Evolutionary conservation across 1,140 invertebrate species (phyloP), one percentile per base, ranked within the genome.

Genomic region (Drosophila navojoa): DNA sequence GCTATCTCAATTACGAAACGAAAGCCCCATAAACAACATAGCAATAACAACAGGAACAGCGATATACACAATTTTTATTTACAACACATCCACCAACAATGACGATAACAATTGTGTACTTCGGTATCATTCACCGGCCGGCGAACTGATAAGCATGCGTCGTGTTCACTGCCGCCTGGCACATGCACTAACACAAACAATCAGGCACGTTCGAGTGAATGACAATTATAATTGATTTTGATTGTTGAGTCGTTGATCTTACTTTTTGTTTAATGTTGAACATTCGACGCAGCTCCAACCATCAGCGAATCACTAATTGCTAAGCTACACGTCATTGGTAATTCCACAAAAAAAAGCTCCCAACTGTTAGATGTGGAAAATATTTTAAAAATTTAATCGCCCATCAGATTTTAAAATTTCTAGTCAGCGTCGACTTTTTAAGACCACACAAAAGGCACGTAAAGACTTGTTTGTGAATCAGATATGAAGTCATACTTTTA

Each of bases 141-240:
- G 84, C 67, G 63, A 76, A 64, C 67, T 79, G 85, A 89, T 90
- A 89, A 84, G 79, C 79, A 71, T 59, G 67, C 77, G 59, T 27
- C 61, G 50, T 40, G 44, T 3, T 50, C 55, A 13, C 19, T 42
- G 11, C 13, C 9, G 13, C 27, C 19, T n/a, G 16, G 40, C 40
- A 60, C 15, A n/a, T n/a, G 53, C 27, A 42, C 42, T 27, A 42
- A 70, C 47, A 52, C 29, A 63, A 13, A 5, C 13, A 35, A 4
- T n/a, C 42, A 44, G 22, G 13, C 57, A 45, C n/a, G 32, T 62
- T 53, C 16, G 9, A 73, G 13, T 47, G 42, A 49, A 60, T 60
- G 50, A 70, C 66, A 69, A 47, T 60, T 66, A 61, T 75, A 79
- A 72, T 67, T 72, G 49, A 22, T 40, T 61, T 85, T 72, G 60